These are phyloP conservation scores for Pantherophis guttatus DNA, from an alignment of 2,113 vertebrate species.

Conservation along the genomic window DNA sequence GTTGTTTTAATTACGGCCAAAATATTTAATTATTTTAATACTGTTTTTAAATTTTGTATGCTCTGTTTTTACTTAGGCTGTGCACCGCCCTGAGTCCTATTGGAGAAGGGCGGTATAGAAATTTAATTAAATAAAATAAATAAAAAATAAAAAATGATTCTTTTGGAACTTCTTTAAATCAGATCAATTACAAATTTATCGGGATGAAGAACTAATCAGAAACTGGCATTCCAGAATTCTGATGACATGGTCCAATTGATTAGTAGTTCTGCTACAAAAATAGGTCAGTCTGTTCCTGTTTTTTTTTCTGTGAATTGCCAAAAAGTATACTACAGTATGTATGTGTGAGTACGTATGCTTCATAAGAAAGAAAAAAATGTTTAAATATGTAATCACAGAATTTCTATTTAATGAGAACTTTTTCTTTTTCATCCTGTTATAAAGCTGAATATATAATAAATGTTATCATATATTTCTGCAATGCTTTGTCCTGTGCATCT, in stretches of 20 bases:
- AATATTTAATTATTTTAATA: no score
- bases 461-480: conserved; percentile 18
- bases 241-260: neutral
- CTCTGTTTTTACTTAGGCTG: no score
- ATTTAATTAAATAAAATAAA: no score
- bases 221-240: neutral
- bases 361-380: neutral
- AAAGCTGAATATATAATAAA: neutral
- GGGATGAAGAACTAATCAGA: neutral
- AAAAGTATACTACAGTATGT: neutral
- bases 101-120: no score
- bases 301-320: neutral
- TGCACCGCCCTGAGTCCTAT: no score
- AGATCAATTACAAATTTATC: neutral
- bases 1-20: no score
- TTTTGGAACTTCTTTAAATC: neutral
- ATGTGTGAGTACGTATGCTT: neutral
- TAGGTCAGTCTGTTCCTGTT: neutral
- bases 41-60: no score
- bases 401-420: neutral
- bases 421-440: neutral
- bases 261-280: neutral
- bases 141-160: neutral
- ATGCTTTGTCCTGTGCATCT: neutral
- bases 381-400: neutral